Evolutionary conservation across 2,888 invertebrate species (phyloP).

Genomic region (Chaetoderma sp.): DNA sequence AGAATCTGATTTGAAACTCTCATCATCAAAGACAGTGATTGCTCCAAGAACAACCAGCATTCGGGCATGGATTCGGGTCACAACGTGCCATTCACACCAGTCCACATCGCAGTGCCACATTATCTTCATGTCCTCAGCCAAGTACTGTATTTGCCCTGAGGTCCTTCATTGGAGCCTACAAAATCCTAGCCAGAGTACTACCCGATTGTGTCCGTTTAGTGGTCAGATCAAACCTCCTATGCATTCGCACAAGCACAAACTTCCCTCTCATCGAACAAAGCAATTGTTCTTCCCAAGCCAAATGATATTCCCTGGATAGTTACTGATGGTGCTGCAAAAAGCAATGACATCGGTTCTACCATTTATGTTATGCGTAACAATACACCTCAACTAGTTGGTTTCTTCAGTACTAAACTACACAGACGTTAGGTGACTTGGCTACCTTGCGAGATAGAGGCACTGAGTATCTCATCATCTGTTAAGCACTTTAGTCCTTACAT

Average conservation of each 20-base stretch:
- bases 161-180: conserved; percentile 36
- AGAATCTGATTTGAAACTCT: conserved; percentile 21
- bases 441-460: conserved; percentile 46
- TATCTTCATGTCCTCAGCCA: conserved; percentile 27
- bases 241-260: conserved; percentile 25
- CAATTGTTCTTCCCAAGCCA: conserved; percentile 18
- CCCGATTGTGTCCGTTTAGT: conserved; percentile 26
- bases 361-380: conserved; percentile 10
- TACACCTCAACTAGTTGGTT: conserved; percentile 18
- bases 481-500: conserved; percentile 45
- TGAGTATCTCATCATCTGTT: conserved; percentile 34
- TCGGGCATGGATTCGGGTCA: conserved; percentile 35
- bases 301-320: conserved; percentile 23
- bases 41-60: conserved; percentile 10
- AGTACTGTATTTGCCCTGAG: conserved; percentile 20
- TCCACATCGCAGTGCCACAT: conserved; percentile 19
- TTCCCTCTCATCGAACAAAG: conserved; percentile 4
- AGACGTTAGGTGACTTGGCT: conserved; percentile 38
- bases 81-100: no score
- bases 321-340: conserved; percentile 15
- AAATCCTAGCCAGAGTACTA: conserved; percentile 31
- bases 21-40: conserved; percentile 28
- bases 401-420: conserved; percentile 15
- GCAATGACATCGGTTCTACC: conserved; percentile 9
- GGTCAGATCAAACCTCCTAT: conserved; percentile 23